These are phyloP conservation scores for Amia ocellicauda DNA, from an alignment of 2,113 vertebrate species.

Conservation along the genomic window DNA sequence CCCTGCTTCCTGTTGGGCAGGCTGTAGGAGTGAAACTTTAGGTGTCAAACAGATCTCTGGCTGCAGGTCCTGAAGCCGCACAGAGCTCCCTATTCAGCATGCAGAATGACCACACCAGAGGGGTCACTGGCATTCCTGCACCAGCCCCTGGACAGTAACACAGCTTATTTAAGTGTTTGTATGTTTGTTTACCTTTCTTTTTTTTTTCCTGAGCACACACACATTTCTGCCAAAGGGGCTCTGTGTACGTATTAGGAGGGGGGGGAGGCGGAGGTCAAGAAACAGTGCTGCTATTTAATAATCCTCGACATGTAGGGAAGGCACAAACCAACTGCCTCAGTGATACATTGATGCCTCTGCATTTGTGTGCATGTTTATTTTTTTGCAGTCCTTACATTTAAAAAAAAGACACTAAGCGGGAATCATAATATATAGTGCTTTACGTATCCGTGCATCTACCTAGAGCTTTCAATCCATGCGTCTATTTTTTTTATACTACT, in stretches of 20 bases:
- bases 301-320: background rate
- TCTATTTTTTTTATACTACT: too few species aligned
- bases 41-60: background rate
- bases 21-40: too few species aligned
- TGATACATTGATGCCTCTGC: background rate
- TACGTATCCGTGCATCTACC: too few species aligned
- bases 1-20: too few species aligned
- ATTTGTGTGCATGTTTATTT: background rate
- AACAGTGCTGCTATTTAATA: slow-evolving; percentile 17
- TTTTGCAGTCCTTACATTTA: too few species aligned
- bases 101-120: background rate
- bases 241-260: background rate
- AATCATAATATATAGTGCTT: too few species aligned
- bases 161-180: background rate
- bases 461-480: too few species aligned
- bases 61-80: background rate
- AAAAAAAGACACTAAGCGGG: too few species aligned
- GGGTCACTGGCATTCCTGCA: too few species aligned
- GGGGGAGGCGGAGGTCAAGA: background rate
- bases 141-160: slow-evolving; percentile 16
- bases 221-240: slow-evolving; percentile 14
- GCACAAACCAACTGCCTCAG: background rate
- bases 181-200: slow-evolving; percentile 6
- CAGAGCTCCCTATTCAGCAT: slow-evolving; percentile 16
- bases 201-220: too few species aligned